Percentiles rank a stretch among this genome's conserved stretches.
Conservation (phyloP, 2,888 invertebrate species). For the Trypoxylon attenuatum region DNA sequence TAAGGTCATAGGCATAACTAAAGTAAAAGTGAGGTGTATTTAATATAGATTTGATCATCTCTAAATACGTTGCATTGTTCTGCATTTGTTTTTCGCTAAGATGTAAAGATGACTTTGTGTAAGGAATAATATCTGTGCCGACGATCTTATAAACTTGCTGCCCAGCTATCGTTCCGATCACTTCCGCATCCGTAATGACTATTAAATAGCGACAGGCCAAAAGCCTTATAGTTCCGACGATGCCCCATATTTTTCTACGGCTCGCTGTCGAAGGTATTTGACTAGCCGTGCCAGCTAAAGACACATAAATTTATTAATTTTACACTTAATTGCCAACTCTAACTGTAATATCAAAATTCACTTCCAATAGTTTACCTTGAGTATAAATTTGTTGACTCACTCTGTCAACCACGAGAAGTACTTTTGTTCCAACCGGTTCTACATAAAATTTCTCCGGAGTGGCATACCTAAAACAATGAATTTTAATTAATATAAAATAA, state of each 20-base stretch:
- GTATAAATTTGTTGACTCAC: conserved; percentile 83
- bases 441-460: conserved; percentile 94
- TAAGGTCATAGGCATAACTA: conserved; percentile 95
- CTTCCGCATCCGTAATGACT: conserved; percentile 88
- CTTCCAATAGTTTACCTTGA: conserved; percentile 80
- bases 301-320: not conserved
- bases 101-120: conserved; percentile 88
- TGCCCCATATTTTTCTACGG: conserved; percentile 87
- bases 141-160: conserved; percentile 87
- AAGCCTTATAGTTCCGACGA: conserved; percentile 89
- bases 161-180: conserved; percentile 88
- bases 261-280: conserved; percentile 81
- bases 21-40: conserved; percentile 93
- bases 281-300: conserved; percentile 72
- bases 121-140: conserved; percentile 90
- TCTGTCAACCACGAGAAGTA: conserved; percentile 90
- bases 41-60: conserved; percentile 89
- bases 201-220: conserved; percentile 91
- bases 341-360: not conserved
- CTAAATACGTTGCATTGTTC: conserved; percentile 88
- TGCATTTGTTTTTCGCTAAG: conserved; percentile 88
- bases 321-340: not conserved
- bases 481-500: not conserved
- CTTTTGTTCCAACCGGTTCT: conserved; percentile 85
- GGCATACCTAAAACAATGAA: conserved; percentile 79